Evolutionary conservation across 2,113 vertebrate species (phyloP), one percentile per base, ranked within the genome.

Genomic region (Dissostichus mawsoni): DNA sequence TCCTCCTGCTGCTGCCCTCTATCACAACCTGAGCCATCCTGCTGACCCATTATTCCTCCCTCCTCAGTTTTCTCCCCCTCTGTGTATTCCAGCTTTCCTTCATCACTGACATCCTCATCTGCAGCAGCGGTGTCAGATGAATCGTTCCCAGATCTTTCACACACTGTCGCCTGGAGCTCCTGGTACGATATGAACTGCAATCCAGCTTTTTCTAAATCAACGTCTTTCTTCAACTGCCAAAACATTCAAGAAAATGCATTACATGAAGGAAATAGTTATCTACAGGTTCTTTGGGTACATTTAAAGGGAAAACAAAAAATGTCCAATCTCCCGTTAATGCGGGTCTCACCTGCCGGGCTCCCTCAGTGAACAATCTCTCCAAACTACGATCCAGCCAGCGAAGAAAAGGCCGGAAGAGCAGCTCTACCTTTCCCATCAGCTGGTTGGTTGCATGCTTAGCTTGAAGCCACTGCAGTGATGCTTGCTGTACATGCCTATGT

Each of bases 381-480:
- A 96, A 74, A 78, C 94, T 96, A 11, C 95, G 96, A 86, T 96
- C 96, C 5, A 96, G 82, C 96, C 96, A 96, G 51, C 94, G 95
- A 33, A 96, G 87, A 81, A 92, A 96, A 16, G 95, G 95, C 20
- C 95, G 88, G 69, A 96, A 96, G 18, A 96, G 90, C 73, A 96
- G 90, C 88, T 96, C 96, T 29, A 95, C 75, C 69, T 95, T 96
- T 25, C 95, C 95, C 87, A 95, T 76, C 20, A 96, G 92, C 77
- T 94, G 92, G 85, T 94, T 96, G 77, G 96, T 96, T 5, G 95
- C 96, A 45, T 96, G 94, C 47, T 96, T 96, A 16, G 94, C 95
- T 76, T 94, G 92, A 36, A 96, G 88, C 96, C 96, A 96, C 66
- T 95, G 92, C 58, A 91, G 5, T 1, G 95, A 95, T 1, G 91